Evolutionary conservation across 2,888 invertebrate genomes (phyloP), one percentile per base, ranked within the genome.

Genomic region (Augiades crinisus): DNA sequence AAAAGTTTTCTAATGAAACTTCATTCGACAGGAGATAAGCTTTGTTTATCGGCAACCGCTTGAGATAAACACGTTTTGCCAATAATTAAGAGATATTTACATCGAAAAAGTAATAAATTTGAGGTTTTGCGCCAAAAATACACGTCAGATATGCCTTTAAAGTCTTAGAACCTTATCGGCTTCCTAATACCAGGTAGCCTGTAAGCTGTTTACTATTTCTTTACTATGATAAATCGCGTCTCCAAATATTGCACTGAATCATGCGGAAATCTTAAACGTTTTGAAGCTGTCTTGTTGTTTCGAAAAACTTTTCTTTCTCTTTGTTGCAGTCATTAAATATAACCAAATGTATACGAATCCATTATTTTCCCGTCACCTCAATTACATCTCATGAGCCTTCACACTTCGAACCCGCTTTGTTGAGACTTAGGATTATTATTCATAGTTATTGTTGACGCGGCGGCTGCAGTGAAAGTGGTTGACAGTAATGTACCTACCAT

Each of bases 381-480:
- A 43, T 50, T 12, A 27, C 22, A 21, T 33, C 30, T 44, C 36
- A n/a, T 34, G 4, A 43, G 43, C 34, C 41, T 41, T 49, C 34
- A 43, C 50, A 50, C 27, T 43, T 43, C 21, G 36, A 14, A 36
- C 17, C 14, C 10, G 14, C 50, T 27, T 50, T 43, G 50, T 49
- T 50, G 34, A 50, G 17, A 14, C 43, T 34, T 19, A 37, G 21
- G 54, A 59, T 61, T 57, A 55, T 58, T 58, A 55, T 60, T 55
- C 55, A 53, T 51, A 37, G 53, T 56, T 53, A 55, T 47, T 55
- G 55, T 60, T 60, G 57, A 52, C 57, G 53, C 56, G 38, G 30
- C 41, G 34, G 16, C 27, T 59, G 47, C 53, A 64, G 70, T 66
- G 71, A 70, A 72, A 72, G 70, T 60, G 53, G 60, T 55, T 43